Base-by-base conservation (phyloP, 2,113 vertebrate genomes). In the Chlorodrepanis virens region DNA sequence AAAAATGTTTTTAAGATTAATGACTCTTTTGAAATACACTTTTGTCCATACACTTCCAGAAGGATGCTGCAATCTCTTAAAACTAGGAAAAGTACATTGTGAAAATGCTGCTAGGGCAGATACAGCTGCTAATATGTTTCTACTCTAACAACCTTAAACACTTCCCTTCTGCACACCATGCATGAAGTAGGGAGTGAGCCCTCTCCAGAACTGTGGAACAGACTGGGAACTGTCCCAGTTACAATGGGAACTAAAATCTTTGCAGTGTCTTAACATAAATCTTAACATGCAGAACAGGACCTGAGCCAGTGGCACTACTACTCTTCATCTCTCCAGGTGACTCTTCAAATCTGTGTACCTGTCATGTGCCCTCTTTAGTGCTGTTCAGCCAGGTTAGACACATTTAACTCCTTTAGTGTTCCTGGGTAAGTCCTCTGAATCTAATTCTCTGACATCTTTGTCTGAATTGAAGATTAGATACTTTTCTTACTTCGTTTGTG, bases 1-100 rank as follows among this genome's bases (percentile, higher is more conserved):
- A 65, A 80, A 96, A 64, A 25, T 83, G 22, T 75, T 87, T 85
- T 87, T 76, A 70, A 94, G 24, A 68, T 81, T 35, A 83, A 82
- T 70, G 14, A 14, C 54, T 91, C 57, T 83, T 63, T 90, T 87
- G 89, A 96, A 97, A 96, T 97, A 97, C 87, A 97, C 27, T 86
- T 53, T 97, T 97, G 92, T 94, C 84, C 91, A 87, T 56, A 61
- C 27, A 27, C 35, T 69, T 70, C 49, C 74, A 45, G 39, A 68
- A 93, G 54, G 52, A 42, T 83, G 45, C 18, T 59, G 63, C 24
- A 45, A 59, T 72, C 35, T 90, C 22, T 93, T 79, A 69, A 79
- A 50, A 71, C 54, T 89, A 79, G 42, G 40, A 64, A 52, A 83
- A 76, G 14, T 6, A 47, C 6, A 2, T 28, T 67, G 67, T 57